phyloP scores from a whole-genome alignment of 2,113 vertebrate genomes.

The Archocentrus centrarchus region DNA sequence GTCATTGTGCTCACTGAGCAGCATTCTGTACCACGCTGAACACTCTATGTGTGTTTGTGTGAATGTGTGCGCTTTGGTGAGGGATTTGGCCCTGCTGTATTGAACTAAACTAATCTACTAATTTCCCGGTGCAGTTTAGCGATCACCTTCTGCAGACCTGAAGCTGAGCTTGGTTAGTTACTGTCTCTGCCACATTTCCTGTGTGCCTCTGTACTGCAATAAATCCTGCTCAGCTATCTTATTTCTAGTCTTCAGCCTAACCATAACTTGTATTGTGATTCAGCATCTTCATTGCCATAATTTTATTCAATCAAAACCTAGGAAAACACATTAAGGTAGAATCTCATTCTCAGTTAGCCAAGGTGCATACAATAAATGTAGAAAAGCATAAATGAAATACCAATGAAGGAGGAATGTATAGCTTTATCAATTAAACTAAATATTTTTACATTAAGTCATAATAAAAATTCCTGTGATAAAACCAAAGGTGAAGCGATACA shows the following conservation, averaged over 20 bases:
- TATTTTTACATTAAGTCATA: not conserved
- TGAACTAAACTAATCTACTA: not conserved
- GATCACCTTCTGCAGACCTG: not conserved
- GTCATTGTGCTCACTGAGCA: not conserved
- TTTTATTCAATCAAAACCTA: not conserved
- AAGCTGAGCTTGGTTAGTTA: not conserved
- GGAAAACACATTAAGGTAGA: not conserved
- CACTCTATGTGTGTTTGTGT: not conserved
- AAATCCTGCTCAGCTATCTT: not conserved
- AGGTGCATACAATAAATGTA: slow-evolving; percentile 1
- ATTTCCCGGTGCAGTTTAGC: not conserved
- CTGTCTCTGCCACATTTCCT: not conserved
- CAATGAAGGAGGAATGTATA: not conserved
- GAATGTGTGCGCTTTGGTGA: not conserved
- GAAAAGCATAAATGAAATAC: not conserved
- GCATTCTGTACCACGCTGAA: not conserved
- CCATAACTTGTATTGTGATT: not conserved
- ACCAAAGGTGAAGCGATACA: not conserved
- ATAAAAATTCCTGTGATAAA: not conserved
- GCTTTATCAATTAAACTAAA: not conserved
- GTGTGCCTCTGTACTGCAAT: not conserved
- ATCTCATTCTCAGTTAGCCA: not conserved
- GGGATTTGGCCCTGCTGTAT: not conserved
- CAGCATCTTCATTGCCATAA: not conserved
- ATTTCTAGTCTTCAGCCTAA: not conserved